Percentiles rank a stretch among this genome's conserved stretches.
Evolutionary conservation across 2,888 invertebrate species (phyloP).

Genomic region (Automeris io): DNA sequence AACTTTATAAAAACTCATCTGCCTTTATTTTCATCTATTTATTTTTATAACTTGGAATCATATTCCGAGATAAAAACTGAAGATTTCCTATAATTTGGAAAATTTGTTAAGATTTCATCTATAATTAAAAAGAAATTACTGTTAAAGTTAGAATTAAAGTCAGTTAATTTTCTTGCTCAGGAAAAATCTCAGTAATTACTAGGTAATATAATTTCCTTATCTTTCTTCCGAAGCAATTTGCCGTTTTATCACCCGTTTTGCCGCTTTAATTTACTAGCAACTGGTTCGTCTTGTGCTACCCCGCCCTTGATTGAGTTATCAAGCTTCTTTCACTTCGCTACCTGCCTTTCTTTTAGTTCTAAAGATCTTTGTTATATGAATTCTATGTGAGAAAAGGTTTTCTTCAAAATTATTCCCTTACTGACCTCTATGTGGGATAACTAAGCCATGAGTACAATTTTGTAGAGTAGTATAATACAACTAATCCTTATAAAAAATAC

Average conservation of each 20-base stretch:
- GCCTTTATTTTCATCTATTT: no score
- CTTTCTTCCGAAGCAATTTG: not conserved
- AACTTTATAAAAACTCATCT: no score
- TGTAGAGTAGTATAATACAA: no score
- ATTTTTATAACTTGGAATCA: no score
- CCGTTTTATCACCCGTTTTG: not conserved
- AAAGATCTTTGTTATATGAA: not conserved
- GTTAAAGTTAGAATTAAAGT: no score
- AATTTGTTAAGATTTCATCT: no score
- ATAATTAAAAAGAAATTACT: no score
- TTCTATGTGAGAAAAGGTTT: not conserved
- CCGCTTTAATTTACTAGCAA: slow-evolving; percentile 2
- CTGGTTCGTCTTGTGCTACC: not conserved
- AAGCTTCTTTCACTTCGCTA: not conserved
- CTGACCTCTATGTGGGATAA: not conserved
- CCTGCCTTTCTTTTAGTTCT: not conserved
- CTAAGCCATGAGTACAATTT: not conserved
- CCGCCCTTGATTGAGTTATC: slow-evolving; percentile 10
- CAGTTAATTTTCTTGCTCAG: no score
- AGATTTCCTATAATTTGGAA: no score
- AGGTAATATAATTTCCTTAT: not conserved
- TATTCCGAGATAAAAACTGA: no score
- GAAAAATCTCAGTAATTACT: not conserved
- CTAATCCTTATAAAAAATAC: no score
- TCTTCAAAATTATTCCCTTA: not conserved